These are phyloP conservation scores for Lipotes vexillifer DNA, from an alignment of 2,113 vertebrate species.

Conservation along the genomic window DNA sequence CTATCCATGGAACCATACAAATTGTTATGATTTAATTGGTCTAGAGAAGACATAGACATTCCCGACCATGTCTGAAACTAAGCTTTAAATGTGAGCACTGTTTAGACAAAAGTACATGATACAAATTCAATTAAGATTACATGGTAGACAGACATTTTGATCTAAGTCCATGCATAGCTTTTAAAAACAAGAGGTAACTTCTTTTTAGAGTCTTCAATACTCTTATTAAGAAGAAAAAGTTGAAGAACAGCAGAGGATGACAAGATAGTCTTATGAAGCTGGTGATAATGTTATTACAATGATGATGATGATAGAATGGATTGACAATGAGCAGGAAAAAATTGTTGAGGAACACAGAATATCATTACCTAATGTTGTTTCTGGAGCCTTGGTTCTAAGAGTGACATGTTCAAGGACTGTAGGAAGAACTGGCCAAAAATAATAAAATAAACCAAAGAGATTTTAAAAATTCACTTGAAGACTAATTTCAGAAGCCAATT, in stretches of 20 bases:
- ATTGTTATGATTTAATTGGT: not conserved
- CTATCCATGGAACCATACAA: not conserved
- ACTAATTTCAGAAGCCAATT: not conserved
- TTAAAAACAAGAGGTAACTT: not conserved
- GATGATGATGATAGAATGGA: not conserved
- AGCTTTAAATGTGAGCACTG: not conserved
- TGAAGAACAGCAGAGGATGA: not conserved
- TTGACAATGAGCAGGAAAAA: not conserved
- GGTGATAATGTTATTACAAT: not conserved
- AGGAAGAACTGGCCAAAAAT: conserved; percentile 45
- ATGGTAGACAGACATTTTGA: not conserved
- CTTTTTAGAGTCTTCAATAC: not conserved
- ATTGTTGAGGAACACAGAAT: not conserved
- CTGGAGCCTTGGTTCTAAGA: conserved; percentile 67
- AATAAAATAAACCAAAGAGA: conserved; percentile 47
- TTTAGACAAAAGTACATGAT: conserved; percentile 17
- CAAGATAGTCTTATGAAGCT: not conserved
- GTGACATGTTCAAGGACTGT: conserved; percentile 66
- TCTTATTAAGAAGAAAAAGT: not conserved
- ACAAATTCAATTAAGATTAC: not conserved
- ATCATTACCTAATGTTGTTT: conserved; percentile 74
- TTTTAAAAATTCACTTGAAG: not conserved
- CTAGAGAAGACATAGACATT: not conserved
- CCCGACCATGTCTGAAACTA: not conserved
- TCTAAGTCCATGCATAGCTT: not conserved